Base-by-base conservation (phyloP, 2,888 invertebrate species). In the Tromatobia lineatoria region DNA sequence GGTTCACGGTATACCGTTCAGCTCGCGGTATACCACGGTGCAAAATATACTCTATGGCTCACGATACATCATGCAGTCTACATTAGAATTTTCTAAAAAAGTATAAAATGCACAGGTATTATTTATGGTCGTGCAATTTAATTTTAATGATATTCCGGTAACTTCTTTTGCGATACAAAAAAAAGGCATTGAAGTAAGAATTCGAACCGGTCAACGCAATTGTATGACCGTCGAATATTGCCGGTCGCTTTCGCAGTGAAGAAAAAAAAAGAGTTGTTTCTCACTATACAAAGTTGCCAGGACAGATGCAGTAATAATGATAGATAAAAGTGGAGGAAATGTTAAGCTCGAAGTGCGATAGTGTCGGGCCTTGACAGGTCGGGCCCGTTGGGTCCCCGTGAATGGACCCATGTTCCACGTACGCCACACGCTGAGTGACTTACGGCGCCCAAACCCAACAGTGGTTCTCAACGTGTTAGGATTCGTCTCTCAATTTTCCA, bases 391-490 rank as follows among this genome's bases (percentile, higher is more conserved):
- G 89, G 89, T 85, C 86, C 89, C 86, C 87, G 86, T 87, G 80
- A 82, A 59, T 78, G 88, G 89, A 83, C 86, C 90, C 90, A 85
- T 91, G 92, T 92, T 90, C 90, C 81, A 82, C 88, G 89, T 89
- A 87, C 83, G 88, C 90, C 92, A 90, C 93, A 93, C 91, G 92
- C 93, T 91, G 93, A 91, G 93, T 93, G 92, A 93, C 92, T 93
- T 93, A 93, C 91, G 93, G 91, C 87, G 89, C 88, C 87, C 90
- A 89, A 90, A 90, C 90, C 83, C 52, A 73, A 78, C 90, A 91
- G 92, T 73, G 93, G 90, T 90, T 91, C 93, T 92, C 93, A 90
- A 87, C 75, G 8, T 50, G 2, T 67, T 34, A 47, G 20, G 42
- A 45, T 47, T 23, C 45, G 25, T 29, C 13, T 67, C 23, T 23